Evolutionary conservation across 2,113 vertebrate genomes (phyloP), one percentile per base, ranked within the genome.

Genomic region (Turnix velox): DNA sequence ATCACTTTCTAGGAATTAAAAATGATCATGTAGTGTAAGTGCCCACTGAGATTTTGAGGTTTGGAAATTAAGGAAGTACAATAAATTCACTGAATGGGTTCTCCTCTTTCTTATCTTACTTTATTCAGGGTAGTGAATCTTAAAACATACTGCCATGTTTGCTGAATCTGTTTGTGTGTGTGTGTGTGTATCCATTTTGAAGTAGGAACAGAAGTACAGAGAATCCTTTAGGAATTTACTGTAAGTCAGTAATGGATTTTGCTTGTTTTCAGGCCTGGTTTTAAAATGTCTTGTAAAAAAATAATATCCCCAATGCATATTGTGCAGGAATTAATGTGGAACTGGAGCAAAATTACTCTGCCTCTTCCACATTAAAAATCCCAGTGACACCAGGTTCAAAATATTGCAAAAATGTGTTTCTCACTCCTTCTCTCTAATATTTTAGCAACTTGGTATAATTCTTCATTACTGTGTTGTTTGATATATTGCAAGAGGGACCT

Each of bases 171-270:
- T 84, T n/a, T 87, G n/a, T 76, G 33, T 65, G 61, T 87, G 67
- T 68, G 35, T 24, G 28, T 63, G 59, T 63, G 57, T 35, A 23
- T 67, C 81, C 79, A 73, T 97, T 96, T 82, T 92, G 90, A 92
- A 95, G 81, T 86, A 95, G 61, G 61, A 96, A 89, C 74, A 93
- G 94, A 94, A 95, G 90, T 91, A 92, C 57, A 69, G 73, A 96
- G 40, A 87, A 92, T 96, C 96, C 96, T 96, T 71, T 92, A 96
- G 96, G 96, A 96, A 96, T 96, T 96, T 96, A 92, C 91, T 90
- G 62, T 95, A 96, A 94, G 90, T 86, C 95, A 84, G 93, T 97
- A 97, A 97, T 96, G 96, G 95, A 97, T 97, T 97, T 97, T 96
- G 65, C 96, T 96, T 96, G 94, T 96, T 96, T 96, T 96, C 84